phyloP scores from a whole-genome alignment of 2,888 invertebrate genomes.

The Drosophila pullipes region DNA sequence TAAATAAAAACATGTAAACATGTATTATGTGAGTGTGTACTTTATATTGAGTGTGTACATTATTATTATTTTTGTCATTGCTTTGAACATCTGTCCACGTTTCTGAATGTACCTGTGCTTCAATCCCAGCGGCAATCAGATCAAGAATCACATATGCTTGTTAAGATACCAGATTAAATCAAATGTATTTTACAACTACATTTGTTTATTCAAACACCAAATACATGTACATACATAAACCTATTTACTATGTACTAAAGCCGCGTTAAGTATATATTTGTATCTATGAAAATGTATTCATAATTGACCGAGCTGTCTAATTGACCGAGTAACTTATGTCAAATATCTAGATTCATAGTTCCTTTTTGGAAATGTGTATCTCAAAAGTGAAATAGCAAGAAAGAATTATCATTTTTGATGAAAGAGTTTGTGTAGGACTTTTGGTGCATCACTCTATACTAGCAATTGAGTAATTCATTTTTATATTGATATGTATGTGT shows the following conservation, averaged over 20 bases:
- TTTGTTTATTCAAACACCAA: background rate
- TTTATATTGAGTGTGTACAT: conserved; percentile 4
- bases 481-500: no score
- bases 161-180: background rate
- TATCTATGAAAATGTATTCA: no score
- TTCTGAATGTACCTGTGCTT: background rate
- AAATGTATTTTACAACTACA: background rate
- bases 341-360: background rate
- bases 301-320: no score
- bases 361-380: background rate
- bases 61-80: background rate
- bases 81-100: background rate
- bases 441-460: background rate
- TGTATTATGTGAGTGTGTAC: background rate
- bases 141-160: background rate
- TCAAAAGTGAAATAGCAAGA: background rate
- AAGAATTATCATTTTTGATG: background rate
- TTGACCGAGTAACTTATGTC: no score
- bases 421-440: background rate
- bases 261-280: no score
- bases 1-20: background rate
- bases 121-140: background rate
- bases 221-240: background rate
- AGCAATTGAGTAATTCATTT: background rate
- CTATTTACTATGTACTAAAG: background rate